These are phyloP conservation scores for Lasioglossum zephyrum DNA, from an alignment of 2,888 invertebrate species.

Conservation along the genomic window DNA sequence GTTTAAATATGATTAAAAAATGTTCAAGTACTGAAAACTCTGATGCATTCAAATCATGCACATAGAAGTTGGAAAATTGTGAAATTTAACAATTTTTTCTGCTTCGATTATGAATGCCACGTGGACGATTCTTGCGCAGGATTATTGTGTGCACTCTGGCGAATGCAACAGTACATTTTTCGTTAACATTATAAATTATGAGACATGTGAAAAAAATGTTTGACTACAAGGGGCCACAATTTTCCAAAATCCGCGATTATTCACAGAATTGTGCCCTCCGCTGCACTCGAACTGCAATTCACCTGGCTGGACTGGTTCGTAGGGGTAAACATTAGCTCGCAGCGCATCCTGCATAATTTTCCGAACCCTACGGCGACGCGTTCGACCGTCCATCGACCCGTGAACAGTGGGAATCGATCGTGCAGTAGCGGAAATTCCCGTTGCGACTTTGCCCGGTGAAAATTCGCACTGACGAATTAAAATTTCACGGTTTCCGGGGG, in stretches of 20 bases:
- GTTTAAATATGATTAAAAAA: neutral
- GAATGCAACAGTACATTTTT: neutral
- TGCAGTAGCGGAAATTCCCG: neutral
- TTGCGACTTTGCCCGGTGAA: neutral
- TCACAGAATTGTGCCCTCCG: neutral
- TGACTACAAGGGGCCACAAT: neutral
- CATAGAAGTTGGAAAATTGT: no score
- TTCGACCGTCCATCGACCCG: neutral
- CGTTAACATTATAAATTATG: neutral
- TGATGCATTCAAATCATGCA: no score
- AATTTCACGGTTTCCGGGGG: neutral
- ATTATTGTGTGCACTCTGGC: neutral
- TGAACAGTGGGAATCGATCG: neutral
- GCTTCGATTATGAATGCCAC: neutral
- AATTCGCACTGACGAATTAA: neutral
- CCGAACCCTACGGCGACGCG: neutral
- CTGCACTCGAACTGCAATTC: neutral
- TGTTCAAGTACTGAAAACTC: neutral
- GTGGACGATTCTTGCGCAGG: neutral
- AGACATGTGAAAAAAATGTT: neutral
- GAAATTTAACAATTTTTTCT: neutral
- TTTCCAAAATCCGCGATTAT: neutral
- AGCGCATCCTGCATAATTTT: conserved; percentile 32
- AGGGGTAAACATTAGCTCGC: neutral
- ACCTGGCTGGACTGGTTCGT: neutral